A percentile compares a stretch with the other conserved stretches of the same genome.
These are phyloP conservation scores for Amblyjoppa proteus DNA, from an alignment of 2,888 invertebrate genomes.

Conservation along the genomic window DNA sequence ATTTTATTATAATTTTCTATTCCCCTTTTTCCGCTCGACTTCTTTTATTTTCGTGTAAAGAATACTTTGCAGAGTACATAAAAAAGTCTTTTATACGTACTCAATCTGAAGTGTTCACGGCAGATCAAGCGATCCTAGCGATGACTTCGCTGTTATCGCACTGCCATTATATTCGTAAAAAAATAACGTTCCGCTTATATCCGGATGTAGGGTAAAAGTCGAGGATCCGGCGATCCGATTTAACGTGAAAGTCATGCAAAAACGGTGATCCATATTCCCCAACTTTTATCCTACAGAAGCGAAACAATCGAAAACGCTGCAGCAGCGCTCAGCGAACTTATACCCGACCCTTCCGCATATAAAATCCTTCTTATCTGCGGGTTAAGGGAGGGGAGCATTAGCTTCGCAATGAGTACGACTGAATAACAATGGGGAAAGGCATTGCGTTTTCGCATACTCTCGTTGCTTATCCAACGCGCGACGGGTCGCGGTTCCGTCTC, in stretches of 20 bases:
- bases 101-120: not conserved
- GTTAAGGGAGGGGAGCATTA: conserved; percentile 68
- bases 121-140: conserved; percentile 12
- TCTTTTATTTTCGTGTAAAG: not conserved
- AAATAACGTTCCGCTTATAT: conserved; percentile 42
- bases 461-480: conserved; percentile 72
- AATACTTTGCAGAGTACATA: not conserved
- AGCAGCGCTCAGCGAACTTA: conserved; percentile 63
- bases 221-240: conserved; percentile 14
- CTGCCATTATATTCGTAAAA: conserved; percentile 29
- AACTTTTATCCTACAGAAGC: conserved; percentile 34
- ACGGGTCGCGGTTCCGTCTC: conserved; percentile 57
- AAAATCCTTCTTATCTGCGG: conserved; percentile 74
- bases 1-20: conserved; percentile 6
- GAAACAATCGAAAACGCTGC: conserved; percentile 72
- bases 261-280: conserved; percentile 17
- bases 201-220: conserved; percentile 29
- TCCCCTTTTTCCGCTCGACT: not conserved
- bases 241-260: not conserved
- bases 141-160: conserved; percentile 35
- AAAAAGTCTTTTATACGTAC: not conserved
- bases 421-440: conserved; percentile 75
- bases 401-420: conserved; percentile 72
- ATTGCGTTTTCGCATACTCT: conserved; percentile 69
- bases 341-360: conserved; percentile 71